phyloP scores from a whole-genome alignment of 2,888 invertebrate species.

The Stenotaenia linearis region DNA sequence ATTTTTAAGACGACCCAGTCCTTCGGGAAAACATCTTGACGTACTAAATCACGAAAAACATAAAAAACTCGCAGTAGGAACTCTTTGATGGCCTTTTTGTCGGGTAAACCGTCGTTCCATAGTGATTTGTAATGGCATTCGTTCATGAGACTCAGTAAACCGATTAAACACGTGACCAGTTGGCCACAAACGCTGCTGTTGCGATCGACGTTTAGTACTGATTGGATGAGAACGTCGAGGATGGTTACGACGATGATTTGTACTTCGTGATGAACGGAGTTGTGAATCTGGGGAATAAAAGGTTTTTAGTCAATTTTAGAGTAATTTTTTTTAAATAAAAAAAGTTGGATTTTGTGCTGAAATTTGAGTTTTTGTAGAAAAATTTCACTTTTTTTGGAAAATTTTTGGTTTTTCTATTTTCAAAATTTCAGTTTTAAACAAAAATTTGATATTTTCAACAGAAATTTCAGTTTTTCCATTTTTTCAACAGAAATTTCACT shows the following conservation, averaged over 20 bases:
- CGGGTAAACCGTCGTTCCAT: constrained; percentile 68
- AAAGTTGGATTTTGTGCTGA: too few species aligned
- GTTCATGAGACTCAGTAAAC: constrained; percentile 75
- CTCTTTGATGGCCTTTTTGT: constrained; percentile 75
- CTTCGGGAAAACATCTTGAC: constrained; percentile 71
- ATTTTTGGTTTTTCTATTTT: too few species aligned
- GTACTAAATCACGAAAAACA: constrained; percentile 71
- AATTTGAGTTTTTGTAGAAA: too few species aligned
- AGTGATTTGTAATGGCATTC: constrained; percentile 80
- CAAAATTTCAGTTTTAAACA: too few species aligned
- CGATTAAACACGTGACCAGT: constrained; percentile 78
- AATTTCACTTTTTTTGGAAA: too few species aligned
- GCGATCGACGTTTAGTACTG: constrained; percentile 73
- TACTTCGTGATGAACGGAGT: constrained; percentile 67
- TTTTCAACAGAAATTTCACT: too few species aligned
- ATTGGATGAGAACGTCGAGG: constrained; percentile 77
- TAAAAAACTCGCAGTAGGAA: constrained; percentile 75
- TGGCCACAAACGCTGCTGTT: constrained; percentile 56
- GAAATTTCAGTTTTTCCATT: too few species aligned
- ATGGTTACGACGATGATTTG: constrained; percentile 74
- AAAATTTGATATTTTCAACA: too few species aligned
- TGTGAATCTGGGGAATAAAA: constrained; percentile 54
- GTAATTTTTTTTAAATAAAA: too few species aligned
- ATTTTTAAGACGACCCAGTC: constrained; percentile 90
- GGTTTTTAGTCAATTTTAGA: not conserved